Evolutionary conservation across 2,797 vertebrate species (phyloP).

Genomic region (Gymnodraco acuticeps): DNA sequence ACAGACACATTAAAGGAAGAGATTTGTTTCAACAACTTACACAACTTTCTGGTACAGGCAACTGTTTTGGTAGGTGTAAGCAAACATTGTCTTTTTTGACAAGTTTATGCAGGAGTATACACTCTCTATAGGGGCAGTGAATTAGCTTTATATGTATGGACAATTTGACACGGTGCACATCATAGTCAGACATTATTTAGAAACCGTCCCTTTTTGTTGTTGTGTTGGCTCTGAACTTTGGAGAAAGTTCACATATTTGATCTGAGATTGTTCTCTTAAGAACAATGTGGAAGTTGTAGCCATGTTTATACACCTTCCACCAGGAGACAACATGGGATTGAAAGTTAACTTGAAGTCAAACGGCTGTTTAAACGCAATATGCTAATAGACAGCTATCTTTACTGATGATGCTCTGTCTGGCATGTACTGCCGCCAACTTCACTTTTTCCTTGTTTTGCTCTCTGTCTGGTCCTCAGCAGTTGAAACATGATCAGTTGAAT

Average conservation of each 20-base stretch:
- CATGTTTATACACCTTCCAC: not conserved
- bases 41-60: conserved; percentile 4
- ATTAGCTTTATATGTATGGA: conserved; percentile 20
- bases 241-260: not conserved
- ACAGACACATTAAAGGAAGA: conserved; percentile 8
- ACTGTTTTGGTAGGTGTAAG: conserved; percentile 27
- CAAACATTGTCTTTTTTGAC: conserved; percentile 35
- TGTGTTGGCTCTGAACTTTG: not conserved
- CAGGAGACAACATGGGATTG: not conserved
- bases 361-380: conserved; percentile 1
- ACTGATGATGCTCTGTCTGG: not conserved
- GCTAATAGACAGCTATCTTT: not conserved
- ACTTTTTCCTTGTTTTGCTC: conserved; percentile 2
- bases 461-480: no score
- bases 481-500: not conserved
- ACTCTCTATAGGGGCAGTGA: conserved; percentile 4
- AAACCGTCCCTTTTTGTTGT: not conserved
- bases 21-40: conserved; percentile 14
- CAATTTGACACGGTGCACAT: conserved; percentile 1
- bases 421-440: not conserved
- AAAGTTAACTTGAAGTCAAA: not conserved
- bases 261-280: not conserved
- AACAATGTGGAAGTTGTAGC: not conserved
- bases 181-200: not conserved
- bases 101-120: conserved; percentile 13